These are phyloP conservation scores for Hypotaenidia okinawae DNA, from an alignment of 2,797 vertebrate genomes.

Conservation along the genomic window DNA sequence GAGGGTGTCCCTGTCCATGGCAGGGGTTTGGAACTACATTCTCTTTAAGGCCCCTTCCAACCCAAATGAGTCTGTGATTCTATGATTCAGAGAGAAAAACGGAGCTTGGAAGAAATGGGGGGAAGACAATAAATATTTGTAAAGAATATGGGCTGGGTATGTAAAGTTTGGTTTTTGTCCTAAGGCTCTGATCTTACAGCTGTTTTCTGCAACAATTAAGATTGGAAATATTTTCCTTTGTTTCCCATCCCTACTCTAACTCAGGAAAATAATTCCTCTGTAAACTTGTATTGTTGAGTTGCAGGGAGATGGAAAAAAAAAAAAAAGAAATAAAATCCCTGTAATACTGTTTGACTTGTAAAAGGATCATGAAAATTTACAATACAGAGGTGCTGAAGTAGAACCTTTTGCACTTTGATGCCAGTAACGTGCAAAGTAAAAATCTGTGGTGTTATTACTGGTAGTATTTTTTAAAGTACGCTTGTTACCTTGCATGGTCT, in stretches of 20 bases:
- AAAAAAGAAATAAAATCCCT: not conserved
- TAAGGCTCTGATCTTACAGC: not conserved
- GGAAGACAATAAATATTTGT: rapidly evolving
- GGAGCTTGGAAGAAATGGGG: not conserved
- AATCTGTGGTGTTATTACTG: not conserved
- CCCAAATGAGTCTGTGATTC: too few relatives aligned
- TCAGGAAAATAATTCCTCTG: not conserved
- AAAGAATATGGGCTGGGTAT: not conserved
- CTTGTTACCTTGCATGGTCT: not conserved
- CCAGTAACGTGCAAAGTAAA: not conserved
- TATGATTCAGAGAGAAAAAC: not conserved
- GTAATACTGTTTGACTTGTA: not conserved
- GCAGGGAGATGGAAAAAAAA: not conserved
- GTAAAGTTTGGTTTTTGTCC: not conserved
- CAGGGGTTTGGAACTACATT: too few relatives aligned
- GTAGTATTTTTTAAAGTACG: not conserved
- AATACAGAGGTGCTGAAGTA: not conserved
- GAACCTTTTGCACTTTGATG: not conserved
- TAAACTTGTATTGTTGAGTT: not conserved
- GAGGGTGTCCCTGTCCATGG: too few relatives aligned
- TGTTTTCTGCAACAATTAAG: not conserved
- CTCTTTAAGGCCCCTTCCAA: too few relatives aligned
- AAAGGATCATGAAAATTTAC: not conserved
- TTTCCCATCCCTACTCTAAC: not conserved
- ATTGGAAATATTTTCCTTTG: not conserved